Percentiles rank a stretch among this genome's conserved stretches.
phyloP scores from a whole-genome alignment of 1,140 invertebrate genomes.

The Rhynchophorus ferrugineus region DNA sequence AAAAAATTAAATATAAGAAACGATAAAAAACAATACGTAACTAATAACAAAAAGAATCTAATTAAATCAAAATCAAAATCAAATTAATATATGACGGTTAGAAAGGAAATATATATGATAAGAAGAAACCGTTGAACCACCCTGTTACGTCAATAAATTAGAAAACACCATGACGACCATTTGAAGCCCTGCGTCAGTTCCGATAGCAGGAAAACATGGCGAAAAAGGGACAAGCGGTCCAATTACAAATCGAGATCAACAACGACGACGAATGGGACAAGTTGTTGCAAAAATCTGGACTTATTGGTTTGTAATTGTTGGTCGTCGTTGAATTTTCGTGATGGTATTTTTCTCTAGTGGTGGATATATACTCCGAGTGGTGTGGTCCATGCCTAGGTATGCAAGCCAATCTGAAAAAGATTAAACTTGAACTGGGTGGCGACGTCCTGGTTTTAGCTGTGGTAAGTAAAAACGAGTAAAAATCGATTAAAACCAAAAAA shows the following conservation, averaged over 20 bases:
- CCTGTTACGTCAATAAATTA: no score
- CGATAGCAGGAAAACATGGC: constrained; percentile 39
- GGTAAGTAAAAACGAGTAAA: constrained; percentile 55
- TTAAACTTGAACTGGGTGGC: constrained; percentile 83
- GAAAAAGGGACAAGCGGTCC: constrained; percentile 67
- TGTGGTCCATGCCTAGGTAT: constrained; percentile 83
- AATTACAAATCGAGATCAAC: constrained; percentile 70
- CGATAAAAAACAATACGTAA: no score
- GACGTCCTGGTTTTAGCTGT: constrained; percentile 71
- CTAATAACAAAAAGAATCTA: no score
- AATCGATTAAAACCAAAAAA: neutral
- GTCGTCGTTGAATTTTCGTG: neutral
- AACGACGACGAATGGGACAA: constrained; percentile 85
- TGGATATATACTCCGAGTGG: constrained; percentile 90
- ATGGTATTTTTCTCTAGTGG: constrained; percentile 49
- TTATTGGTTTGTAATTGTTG: constrained; percentile 59
- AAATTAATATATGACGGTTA: no score
- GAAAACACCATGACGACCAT: no score
- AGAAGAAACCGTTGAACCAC: no score
- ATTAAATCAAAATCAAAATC: no score
- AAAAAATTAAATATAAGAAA: no score
- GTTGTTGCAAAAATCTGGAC: constrained; percentile 66
- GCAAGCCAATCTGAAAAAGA: constrained; percentile 77
- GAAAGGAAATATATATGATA: no score
- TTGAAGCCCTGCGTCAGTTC: no score